A percentile compares a stretch with the other conserved stretches of the same genome.
Evolutionary conservation across 2,888 invertebrate species (phyloP).

Genomic region (Amphiduros pacificus): DNA sequence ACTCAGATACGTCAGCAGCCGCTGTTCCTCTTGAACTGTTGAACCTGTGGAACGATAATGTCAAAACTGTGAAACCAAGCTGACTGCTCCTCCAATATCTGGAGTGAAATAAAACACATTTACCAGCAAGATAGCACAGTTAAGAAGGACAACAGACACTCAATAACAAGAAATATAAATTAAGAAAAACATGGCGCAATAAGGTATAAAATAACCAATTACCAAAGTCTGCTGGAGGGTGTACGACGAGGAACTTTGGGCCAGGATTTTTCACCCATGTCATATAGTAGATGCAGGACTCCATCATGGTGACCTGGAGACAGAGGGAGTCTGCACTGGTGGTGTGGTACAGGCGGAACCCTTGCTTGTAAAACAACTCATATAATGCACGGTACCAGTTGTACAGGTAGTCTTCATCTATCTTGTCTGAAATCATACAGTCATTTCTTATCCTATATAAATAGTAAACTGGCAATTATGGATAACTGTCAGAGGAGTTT

Average conservation of each 20-base stretch:
- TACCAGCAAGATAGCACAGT: no score
- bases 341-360: conserved; percentile 50
- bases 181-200: no score
- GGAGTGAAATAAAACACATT: no score
- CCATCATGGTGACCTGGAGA: conserved; percentile 56
- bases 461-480: no score
- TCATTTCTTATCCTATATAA: no score
- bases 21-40: conserved; percentile 19
- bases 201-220: no score
- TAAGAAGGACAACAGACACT: no score
- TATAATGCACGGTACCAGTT: conserved; percentile 46
- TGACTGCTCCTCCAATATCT: no score
- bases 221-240: conserved; percentile 41
- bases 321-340: conserved; percentile 48
- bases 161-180: no score
- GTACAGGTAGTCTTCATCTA: conserved; percentile 33
- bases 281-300: conserved; percentile 52
- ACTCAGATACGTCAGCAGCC: conserved; percentile 20
- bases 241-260: conserved; percentile 39
- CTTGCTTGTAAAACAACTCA: conserved; percentile 45
- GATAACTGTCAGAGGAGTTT: no score
- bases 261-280: conserved; percentile 49
- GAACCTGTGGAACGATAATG: no score
- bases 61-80: no score
- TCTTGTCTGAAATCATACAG: conserved; percentile 27